Evolutionary conservation across 2,888 invertebrate genomes (phyloP), one percentile per base, ranked within the genome.

Genomic region (Thereva unica): DNA sequence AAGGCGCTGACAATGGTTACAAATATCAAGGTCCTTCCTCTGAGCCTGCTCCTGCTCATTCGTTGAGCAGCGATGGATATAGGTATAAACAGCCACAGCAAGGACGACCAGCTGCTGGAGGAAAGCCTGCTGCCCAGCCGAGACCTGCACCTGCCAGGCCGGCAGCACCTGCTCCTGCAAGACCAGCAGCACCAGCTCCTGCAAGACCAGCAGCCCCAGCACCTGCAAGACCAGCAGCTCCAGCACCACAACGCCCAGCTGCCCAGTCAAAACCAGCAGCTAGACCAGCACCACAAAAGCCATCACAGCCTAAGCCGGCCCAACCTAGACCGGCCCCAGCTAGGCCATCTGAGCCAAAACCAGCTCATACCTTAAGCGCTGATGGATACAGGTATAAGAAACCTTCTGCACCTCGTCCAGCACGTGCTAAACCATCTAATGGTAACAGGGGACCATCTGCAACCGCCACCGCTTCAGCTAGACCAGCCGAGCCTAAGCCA

Each of bases 331-430:
- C 23, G 23, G 23, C 23, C 23, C 23, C 23, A 23, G 23, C 57
- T 37, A 57, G 37, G n/a, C 5, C 61, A 35, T 1, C 12, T 38
- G 64, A 52, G 12, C 52, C 52, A 42, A 42, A 34, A 34, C 42
- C 63, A 5, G 53, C 9, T 4, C 63, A 63, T 10, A 37, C 64
- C 7, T 49, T 44, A 44, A 34, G 12, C 7, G 9, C 44, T 5
- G 64, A 64, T 52, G 64, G 64, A 4, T 64, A 64, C 34, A 23
- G 38, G n/a, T 64, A 64, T 8, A 53, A 44, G 42, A 40, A 37
- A 1, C 44, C 23, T 23, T 23, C 23, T 23, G 23, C 6, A 35
- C 35, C n/a, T 37, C 12, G 37, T 37, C 23, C 23, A 23, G 23
- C 1, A 23, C 23, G 23, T 37, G 7, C 53, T 37, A n/a, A 35